Conservation (phyloP, 2,888 invertebrate species). For the Asteroscopus sphinx region DNA sequence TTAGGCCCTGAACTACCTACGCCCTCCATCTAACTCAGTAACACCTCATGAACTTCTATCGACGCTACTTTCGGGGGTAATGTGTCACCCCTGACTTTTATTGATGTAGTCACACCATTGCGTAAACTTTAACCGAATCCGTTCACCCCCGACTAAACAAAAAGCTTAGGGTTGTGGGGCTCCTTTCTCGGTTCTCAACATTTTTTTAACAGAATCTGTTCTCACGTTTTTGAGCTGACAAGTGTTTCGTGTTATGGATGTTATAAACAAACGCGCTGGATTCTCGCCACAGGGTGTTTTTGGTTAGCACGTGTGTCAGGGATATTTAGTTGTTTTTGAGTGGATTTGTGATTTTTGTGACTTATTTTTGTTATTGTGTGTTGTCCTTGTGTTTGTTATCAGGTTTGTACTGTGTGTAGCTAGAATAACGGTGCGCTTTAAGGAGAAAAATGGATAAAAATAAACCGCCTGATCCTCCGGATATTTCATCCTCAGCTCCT, state of each 20-base stretch:
- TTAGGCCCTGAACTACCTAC: constrained; percentile 55
- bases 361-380: no score
- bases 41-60: constrained; percentile 51
- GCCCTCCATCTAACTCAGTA: constrained; percentile 45
- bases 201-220: constrained; percentile 34
- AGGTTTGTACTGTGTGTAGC: no score
- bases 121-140: constrained; percentile 33
- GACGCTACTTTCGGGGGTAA: constrained; percentile 35
- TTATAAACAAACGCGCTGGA: constrained; percentile 50
- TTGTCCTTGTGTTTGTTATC: no score
- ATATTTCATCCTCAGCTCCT: no score
- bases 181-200: constrained; percentile 23
- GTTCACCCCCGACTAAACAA: constrained; percentile 33
- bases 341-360: no score
- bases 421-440: no score
- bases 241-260: constrained; percentile 50
- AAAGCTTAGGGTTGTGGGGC: constrained; percentile 13
- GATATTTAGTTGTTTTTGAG: no score
- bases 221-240: constrained; percentile 40
- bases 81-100: constrained; percentile 47
- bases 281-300: no score
- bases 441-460: no score
- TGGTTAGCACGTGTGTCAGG: no score
- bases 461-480: no score
- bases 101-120: constrained; percentile 47